Evolutionary conservation across 2,888 invertebrate species (phyloP).

Genomic region (Morpho achilles): DNA sequence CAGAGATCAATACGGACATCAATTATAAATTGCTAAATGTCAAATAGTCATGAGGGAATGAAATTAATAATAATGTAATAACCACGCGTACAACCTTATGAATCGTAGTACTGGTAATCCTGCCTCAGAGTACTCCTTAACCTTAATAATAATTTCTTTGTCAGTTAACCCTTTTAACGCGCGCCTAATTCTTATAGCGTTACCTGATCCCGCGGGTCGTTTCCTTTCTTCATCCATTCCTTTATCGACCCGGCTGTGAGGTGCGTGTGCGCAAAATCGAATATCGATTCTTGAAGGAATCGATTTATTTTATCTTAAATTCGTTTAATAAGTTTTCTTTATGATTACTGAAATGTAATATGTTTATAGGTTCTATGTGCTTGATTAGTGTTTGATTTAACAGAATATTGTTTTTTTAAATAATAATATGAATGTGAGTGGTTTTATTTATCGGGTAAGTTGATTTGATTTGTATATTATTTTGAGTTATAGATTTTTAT

Average conservation of each 20-base stretch:
- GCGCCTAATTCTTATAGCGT: constrained; percentile 69
- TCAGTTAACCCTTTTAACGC: constrained; percentile 72
- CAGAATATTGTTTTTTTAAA: no score
- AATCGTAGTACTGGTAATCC: constrained; percentile 56
- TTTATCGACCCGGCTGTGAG: constrained; percentile 56
- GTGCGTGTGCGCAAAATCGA: constrained; percentile 64
- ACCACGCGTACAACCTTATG: constrained; percentile 51
- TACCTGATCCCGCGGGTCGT: constrained; percentile 68
- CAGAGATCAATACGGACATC: no score
- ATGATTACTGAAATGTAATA: no score
- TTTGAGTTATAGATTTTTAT: no score
- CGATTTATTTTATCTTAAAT: no score
- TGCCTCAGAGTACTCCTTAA: constrained; percentile 57
- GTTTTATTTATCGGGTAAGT: no score
- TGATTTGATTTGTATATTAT: no score
- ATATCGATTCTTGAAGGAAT: constrained; percentile 2
- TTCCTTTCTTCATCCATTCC: constrained; percentile 73
- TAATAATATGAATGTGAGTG: no score
- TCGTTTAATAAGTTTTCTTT: no score
- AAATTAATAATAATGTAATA: constrained; percentile 28
- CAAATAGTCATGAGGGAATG: neutral
- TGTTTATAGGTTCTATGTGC: no score
- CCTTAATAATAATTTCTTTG: constrained; percentile 67
- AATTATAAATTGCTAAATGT: neutral
- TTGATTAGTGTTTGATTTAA: no score